Base-by-base conservation (phyloP, 2,113 vertebrate species). In the Proteles cristata region DNA sequence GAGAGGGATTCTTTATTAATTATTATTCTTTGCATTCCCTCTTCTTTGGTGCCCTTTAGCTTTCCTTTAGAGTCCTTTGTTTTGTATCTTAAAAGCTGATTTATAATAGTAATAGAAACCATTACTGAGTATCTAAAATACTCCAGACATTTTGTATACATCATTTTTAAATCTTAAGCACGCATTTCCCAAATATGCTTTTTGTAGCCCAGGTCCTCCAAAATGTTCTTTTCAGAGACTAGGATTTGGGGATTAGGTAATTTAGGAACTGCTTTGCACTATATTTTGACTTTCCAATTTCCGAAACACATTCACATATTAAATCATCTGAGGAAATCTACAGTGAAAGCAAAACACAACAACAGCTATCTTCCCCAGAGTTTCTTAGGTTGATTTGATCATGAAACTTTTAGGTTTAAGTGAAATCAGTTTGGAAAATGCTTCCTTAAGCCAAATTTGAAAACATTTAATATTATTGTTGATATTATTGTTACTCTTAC, bases 91-190 rank as follows among this genome's bases (percentile, higher is more conserved):
- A n/a, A 79, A 94, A 55, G 48, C 79, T 55, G n/a, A 45, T 55
- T 88, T 58, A 65, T 35, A 48, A 26, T 53, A 45, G 5, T 45
- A 58, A 91, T 43, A 77, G 21, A 88, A 94, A 63, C 2, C 4
- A 74, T 25, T 69, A 94, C 11, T 83, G 21, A 45, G 4, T 79
- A 39, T 23, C 33, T 80, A 80, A 88, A 87, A 33, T 33, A 87
- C 26, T 86, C 23, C 45, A 94, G 45, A 86, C 79, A 77, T 82
- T 14, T 66, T 68, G 4, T 33, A 45, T 71, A 31, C 7, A 28
- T 84, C 94, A 33, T 58, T 12, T 94, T 93, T 55, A 77, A 88
- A 35, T 82, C n/a, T 95, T 86, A 83, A 80, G 65, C 17, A 84
- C 21, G 4, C 48, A 73, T 48, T 74, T 92, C 53, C 74, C 15